These are phyloP conservation scores for Drosophila sulfurigaster DNA, from an alignment of 1,140 invertebrate species.

Conservation along the genomic window DNA sequence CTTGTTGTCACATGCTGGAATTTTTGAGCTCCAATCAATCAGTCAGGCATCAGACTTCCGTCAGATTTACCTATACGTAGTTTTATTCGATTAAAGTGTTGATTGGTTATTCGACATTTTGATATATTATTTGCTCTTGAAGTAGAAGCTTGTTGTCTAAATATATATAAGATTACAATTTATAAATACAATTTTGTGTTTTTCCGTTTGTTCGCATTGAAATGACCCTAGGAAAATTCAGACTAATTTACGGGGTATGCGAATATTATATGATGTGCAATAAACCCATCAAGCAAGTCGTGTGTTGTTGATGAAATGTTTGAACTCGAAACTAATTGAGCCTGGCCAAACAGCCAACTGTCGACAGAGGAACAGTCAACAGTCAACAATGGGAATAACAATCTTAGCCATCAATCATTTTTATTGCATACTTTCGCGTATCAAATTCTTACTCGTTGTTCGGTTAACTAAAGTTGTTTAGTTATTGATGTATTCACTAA, in stretches of 20 bases:
- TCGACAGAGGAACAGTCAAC: not conserved
- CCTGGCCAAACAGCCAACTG: slow-evolving; percentile 28
- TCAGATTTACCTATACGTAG: not conserved
- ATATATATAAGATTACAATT: too few relatives aligned
- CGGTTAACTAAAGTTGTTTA: slow-evolving; percentile 16
- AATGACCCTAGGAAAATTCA: not conserved
- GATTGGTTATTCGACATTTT: not conserved
- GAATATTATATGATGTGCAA: slow-evolving; percentile 20
- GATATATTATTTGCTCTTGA: not conserved
- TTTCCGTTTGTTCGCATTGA: too few relatives aligned
- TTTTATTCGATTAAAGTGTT: not conserved
- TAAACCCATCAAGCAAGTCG: slow-evolving; percentile 33
- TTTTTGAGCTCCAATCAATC: not conserved
- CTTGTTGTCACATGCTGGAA: not conserved
- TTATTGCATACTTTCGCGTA: slow-evolving; percentile 78
- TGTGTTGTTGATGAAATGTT: slow-evolving; percentile 41
- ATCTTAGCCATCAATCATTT: slow-evolving; percentile 76
- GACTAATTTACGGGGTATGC: slow-evolving; percentile 12
- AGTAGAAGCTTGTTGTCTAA: too few relatives aligned
- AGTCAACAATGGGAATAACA: slow-evolving; percentile 39
- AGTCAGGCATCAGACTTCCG: not conserved
- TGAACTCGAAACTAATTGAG: slow-evolving; percentile 58
- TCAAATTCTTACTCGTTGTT: slow-evolving; percentile 35
- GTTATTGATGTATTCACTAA: slow-evolving; percentile 26
- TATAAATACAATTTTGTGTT: too few relatives aligned